Conservation (phyloP, 2,888 invertebrate species). For the Oligia strigilis region DNA sequence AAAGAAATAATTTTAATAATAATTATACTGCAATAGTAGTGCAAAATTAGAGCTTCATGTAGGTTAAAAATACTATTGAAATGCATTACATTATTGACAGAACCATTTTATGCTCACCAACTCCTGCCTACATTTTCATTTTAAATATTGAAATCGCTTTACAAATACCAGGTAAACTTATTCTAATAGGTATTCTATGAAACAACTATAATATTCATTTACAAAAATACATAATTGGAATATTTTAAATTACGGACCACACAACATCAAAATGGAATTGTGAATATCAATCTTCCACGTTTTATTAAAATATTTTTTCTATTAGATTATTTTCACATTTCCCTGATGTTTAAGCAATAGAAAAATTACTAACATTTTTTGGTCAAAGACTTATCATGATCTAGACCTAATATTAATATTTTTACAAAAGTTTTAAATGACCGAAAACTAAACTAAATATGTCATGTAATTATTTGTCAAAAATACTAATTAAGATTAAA, state of each 20-base stretch:
- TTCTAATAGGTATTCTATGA: background rate
- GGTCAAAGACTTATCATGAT: background rate
- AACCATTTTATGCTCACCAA: background rate
- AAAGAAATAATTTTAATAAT: background rate
- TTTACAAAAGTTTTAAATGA: background rate
- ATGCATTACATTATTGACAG: background rate
- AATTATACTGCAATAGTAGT: no score
- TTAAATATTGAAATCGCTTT: background rate
- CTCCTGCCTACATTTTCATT: no score
- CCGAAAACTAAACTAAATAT: background rate
- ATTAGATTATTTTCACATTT: background rate
- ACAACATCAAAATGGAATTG: background rate
- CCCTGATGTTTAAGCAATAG: background rate
- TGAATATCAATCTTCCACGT: background rate
- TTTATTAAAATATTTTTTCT: background rate
- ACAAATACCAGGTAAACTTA: background rate
- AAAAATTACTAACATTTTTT: background rate
- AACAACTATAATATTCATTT: background rate
- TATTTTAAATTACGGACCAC: background rate
- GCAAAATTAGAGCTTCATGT: no score
- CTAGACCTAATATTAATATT: no score
- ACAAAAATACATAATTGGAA: conserved; percentile 18
- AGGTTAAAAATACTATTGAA: no score
- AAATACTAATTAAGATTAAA: background rate
- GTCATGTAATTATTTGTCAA: background rate